phyloP scores from a whole-genome alignment of 2,113 vertebrate species.

The Malurus cyaneus region DNA sequence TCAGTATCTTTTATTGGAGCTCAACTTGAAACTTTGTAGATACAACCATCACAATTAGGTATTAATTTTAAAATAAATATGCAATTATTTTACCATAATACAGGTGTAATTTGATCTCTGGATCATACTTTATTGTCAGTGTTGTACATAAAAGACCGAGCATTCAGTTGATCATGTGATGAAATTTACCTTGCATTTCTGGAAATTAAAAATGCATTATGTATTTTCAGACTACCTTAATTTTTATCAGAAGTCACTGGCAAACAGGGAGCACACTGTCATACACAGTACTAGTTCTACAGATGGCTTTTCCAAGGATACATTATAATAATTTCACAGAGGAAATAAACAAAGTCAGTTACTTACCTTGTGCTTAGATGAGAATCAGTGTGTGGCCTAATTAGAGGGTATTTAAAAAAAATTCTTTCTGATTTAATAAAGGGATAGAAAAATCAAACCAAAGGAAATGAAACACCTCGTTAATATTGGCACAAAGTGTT shows the following conservation, averaged over 20 bases:
- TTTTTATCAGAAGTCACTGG: neutral
- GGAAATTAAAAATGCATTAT: neutral
- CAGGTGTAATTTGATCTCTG: neutral
- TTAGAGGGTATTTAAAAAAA: neutral
- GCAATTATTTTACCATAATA: neutral
- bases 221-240: neutral
- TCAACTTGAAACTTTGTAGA: neutral
- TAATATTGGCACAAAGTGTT: neutral
- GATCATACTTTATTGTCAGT: neutral
- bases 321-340: neutral
- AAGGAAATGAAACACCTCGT: neutral
- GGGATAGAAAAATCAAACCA: neutral
- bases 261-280: neutral
- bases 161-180: neutral
- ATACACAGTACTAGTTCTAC: neutral
- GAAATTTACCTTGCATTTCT: neutral
- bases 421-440: neutral
- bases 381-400: neutral
- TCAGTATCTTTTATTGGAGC: neutral
- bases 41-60: neutral
- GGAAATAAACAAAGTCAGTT: neutral
- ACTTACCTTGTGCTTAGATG: neutral
- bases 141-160: neutral
- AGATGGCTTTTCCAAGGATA: neutral
- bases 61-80: neutral